These are phyloP conservation scores for rat (Rattus norvegicus) DNA, from an alignment of 2,113 vertebrate genomes.

Conservation along the genomic window DNA sequence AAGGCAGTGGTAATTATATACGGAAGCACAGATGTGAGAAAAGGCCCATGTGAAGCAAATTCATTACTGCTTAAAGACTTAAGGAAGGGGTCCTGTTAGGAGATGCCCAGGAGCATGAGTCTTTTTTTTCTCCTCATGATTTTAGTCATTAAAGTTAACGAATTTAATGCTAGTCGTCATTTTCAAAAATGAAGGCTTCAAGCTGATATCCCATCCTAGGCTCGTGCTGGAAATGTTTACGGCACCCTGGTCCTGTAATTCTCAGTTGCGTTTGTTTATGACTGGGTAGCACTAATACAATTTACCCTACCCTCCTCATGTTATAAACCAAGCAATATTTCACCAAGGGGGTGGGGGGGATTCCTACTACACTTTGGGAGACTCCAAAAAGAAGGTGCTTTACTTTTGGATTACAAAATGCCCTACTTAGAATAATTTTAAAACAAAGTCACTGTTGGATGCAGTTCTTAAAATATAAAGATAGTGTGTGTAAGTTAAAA, in stretches of 20 bases:
- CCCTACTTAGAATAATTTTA: neutral
- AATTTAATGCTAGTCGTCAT: neutral
- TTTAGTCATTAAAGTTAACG: too few relatives aligned
- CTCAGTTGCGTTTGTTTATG: constrained; percentile 1
- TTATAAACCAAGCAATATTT: neutral
- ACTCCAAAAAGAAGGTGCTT: neutral
- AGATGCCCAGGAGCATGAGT: neutral
- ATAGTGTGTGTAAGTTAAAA: neutral
- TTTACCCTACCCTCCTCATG: neutral
- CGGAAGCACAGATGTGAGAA: neutral
- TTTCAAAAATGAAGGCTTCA: neutral
- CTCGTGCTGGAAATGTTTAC: neutral
- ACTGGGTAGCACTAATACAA: neutral
- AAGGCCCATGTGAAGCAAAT: neutral
- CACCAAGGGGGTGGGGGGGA: neutral
- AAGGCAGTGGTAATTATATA: neutral
- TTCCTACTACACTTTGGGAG: neutral
- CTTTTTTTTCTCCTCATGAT: neutral
- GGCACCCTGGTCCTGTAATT: neutral
- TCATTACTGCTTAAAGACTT: neutral
- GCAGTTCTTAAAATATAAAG: neutral
- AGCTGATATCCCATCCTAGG: neutral
- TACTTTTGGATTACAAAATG: constrained; percentile 44
- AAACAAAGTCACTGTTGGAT: constrained; percentile 3
- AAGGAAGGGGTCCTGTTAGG: neutral